Conservation (phyloP, 2,113 vertebrate genomes). For the Neotoma lepida region DNA sequence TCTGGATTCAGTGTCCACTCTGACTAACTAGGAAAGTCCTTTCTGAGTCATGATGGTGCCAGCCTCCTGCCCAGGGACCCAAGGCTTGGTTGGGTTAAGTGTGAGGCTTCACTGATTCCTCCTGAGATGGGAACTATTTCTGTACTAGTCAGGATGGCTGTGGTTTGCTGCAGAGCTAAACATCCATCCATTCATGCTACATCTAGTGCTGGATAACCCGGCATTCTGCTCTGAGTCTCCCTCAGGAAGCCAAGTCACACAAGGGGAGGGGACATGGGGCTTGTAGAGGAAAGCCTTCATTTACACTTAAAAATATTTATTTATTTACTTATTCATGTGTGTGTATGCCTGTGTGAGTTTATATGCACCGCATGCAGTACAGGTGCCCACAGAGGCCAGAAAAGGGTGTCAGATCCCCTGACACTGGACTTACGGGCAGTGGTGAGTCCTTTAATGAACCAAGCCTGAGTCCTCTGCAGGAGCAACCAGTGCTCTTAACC, state of each 20-base stretch:
- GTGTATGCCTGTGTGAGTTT: not conserved
- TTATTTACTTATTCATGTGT: not conserved
- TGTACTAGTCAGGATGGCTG: not conserved
- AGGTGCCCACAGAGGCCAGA: not conserved
- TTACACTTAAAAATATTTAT: not conserved
- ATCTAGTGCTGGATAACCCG: rapidly evolving
- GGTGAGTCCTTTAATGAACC: not conserved
- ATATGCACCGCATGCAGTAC: not conserved
- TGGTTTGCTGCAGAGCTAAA: not conserved
- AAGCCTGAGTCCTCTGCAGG: not conserved
- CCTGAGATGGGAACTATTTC: not conserved
- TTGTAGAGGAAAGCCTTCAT: not conserved
- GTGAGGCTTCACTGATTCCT: not conserved
- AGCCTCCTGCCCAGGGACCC: not conserved
- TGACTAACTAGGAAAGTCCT: not conserved
- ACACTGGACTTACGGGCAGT: not conserved
- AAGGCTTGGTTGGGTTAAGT: not conserved
- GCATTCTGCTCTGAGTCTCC: not conserved
- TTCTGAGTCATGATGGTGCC: not conserved
- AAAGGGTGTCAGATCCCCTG: not conserved
- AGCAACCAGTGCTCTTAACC: not conserved
- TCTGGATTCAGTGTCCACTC: not conserved
- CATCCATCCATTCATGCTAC: rapidly evolving
- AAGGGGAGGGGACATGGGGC: not conserved
- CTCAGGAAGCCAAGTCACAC: not conserved